phyloP scores from a whole-genome alignment of 2,888 invertebrate species.

The Macrosiphum euphorbiae region DNA sequence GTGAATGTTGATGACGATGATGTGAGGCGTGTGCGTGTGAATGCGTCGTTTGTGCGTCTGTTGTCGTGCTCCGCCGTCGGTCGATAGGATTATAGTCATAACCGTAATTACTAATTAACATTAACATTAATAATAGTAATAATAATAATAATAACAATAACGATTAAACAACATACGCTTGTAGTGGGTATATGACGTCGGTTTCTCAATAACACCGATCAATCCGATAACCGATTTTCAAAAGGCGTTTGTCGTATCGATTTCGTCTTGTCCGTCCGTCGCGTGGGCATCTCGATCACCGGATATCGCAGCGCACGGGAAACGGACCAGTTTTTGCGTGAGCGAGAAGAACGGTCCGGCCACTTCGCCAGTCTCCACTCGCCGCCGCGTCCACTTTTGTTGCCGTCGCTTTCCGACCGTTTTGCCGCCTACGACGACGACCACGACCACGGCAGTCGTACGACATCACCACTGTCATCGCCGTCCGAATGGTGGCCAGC shows the following conservation, averaged over 20 bases:
- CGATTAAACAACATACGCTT: neutral
- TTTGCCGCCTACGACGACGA: neutral
- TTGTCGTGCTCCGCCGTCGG: neutral
- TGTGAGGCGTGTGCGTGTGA: conserved; percentile 49
- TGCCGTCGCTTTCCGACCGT: neutral
- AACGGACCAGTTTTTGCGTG: conserved; percentile 23
- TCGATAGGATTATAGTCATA: neutral
- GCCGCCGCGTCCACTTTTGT: neutral
- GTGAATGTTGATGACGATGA: conserved; percentile 64
- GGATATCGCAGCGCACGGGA: neutral
- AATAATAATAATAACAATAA: neutral
- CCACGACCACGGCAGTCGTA: neutral
- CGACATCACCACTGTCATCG: conserved; percentile 16
- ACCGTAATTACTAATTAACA: neutral
- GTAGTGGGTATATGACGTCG: neutral
- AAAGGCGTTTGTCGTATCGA: neutral
- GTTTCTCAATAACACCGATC: neutral
- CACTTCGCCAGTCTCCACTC: neutral
- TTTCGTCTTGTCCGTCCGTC: neutral
- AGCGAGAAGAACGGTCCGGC: neutral
- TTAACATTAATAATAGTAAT: neutral
- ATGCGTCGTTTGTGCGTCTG: conserved; percentile 34
- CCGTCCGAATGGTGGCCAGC: conserved; percentile 22
- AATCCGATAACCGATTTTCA: neutral
- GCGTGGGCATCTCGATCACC: neutral